phyloP scores from a whole-genome alignment of 1,140 invertebrate species.

The Panagrolaimus sp. region DNA sequence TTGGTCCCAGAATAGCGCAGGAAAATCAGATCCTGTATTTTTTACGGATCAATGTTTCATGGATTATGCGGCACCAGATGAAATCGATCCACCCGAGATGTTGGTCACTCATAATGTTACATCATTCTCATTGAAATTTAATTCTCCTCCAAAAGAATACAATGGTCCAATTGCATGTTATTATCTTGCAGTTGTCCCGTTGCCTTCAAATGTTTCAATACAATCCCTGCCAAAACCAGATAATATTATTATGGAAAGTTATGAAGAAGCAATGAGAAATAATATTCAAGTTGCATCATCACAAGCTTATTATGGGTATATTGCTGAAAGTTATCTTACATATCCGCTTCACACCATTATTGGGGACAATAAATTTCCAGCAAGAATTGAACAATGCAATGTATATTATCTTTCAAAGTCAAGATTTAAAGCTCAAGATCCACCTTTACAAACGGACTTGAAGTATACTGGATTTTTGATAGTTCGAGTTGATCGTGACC shows the following conservation, averaged over 20 bases:
- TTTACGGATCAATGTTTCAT: conserved; percentile 50
- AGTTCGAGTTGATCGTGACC: conserved; percentile 52
- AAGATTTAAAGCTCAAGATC: conserved; percentile 48
- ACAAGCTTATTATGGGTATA: conserved; percentile 52
- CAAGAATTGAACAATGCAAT: conserved; percentile 47
- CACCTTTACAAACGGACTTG: conserved; percentile 41
- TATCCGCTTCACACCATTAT: conserved; percentile 47
- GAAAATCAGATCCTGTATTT: conserved; percentile 32
- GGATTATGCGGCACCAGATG: conserved; percentile 53
- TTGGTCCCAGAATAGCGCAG: conserved; percentile 56
- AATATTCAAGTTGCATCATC: conserved; percentile 34
- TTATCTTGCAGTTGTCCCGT: conserved; percentile 53
- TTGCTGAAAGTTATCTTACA: conserved; percentile 51
- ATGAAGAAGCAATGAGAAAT: conserved; percentile 47
- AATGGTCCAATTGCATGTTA: conserved; percentile 57
- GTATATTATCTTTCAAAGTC: conserved; percentile 43
- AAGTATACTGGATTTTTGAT: conserved; percentile 58
- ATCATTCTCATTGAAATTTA: conserved; percentile 47
- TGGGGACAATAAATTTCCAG: conserved; percentile 39
- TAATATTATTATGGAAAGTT: conserved; percentile 48
- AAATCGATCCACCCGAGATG: conserved; percentile 39
- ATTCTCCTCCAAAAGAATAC: conserved; percentile 38
- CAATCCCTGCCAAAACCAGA: conserved; percentile 39
- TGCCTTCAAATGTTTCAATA: conserved; percentile 48
- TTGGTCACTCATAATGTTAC: conserved; percentile 35